Conservation (phyloP, 23 tunicate species). For the Ciona savignyi region DNA sequence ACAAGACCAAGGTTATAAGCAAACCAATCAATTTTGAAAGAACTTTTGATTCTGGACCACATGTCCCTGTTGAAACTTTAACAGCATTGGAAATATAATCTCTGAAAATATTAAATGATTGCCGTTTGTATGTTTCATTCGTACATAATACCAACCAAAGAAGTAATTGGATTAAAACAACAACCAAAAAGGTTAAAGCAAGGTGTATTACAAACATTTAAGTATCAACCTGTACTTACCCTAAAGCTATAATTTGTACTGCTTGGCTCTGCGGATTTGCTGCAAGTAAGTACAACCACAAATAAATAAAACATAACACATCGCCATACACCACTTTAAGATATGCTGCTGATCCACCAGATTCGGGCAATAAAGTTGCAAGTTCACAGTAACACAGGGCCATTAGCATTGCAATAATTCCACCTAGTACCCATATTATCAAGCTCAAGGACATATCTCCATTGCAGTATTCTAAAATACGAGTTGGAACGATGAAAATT, state of each 20-base stretch:
- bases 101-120: conserved; percentile 9
- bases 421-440: conserved; percentile 69
- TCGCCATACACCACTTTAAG: conserved; percentile 64
- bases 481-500: conserved; percentile 80
- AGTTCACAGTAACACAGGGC: conserved; percentile 77
- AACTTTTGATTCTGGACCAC: conserved; percentile 27
- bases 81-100: conserved; percentile 48
- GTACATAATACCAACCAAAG: background rate
- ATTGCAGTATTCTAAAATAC: conserved; percentile 59
- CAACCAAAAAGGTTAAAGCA: no score
- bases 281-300: conserved; percentile 54
- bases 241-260: conserved; percentile 79
- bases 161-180: background rate
- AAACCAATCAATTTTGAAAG: conserved; percentile 61
- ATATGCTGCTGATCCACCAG: conserved; percentile 68
- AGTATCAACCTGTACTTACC: conserved; percentile 35
- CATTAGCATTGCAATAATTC: conserved; percentile 44
- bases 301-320: conserved; percentile 45
- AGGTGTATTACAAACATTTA: background rate
- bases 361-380: conserved; percentile 67
- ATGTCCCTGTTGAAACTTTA: conserved; percentile 8
- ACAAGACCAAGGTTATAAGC: conserved; percentile 18
- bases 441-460: conserved; percentile 70
- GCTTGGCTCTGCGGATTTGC: conserved; percentile 52
- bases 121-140: background rate